phyloP scores from a whole-genome alignment of 2,888 invertebrate species.

The Tineola bisselliella region DNA sequence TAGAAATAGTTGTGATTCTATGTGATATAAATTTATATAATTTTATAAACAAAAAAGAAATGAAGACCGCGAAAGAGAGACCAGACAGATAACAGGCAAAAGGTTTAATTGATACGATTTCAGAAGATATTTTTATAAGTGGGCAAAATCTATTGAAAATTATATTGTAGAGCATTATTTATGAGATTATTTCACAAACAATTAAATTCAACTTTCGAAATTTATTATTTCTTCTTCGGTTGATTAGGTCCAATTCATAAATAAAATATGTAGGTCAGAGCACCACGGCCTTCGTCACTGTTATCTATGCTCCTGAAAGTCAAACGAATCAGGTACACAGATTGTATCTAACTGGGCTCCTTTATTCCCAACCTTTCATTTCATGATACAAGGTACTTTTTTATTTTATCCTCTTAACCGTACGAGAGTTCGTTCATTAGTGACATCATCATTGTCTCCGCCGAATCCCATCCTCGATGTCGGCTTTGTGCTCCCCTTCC shows the following conservation, averaged over 20 bases:
- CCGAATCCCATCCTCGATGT: constrained; percentile 5
- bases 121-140: background rate
- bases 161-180: background rate
- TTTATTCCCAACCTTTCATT: background rate
- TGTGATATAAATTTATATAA: too few relatives aligned
- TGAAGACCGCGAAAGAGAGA: too few relatives aligned
- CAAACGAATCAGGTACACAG: constrained; percentile 4
- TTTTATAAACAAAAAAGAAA: too few relatives aligned
- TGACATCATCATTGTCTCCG: constrained; percentile 9
- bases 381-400: background rate
- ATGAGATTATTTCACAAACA: background rate
- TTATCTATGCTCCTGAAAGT: background rate
- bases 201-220: constrained; percentile 17
- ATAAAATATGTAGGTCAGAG: constrained; percentile 23
- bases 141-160: background rate
- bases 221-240: constrained; percentile 24
- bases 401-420: constrained; percentile 9
- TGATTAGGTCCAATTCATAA: constrained; percentile 27
- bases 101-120: background rate
- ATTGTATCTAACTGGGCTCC: background rate
- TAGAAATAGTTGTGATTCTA: too few relatives aligned
- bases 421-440: constrained; percentile 13
- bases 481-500: constrained; percentile 9
- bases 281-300: constrained; percentile 15
- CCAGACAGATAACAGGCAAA: background rate